Evolutionary conservation across 2,888 invertebrate genomes (phyloP), one percentile per base, ranked within the genome.

Genomic region (Seira ritae): DNA sequence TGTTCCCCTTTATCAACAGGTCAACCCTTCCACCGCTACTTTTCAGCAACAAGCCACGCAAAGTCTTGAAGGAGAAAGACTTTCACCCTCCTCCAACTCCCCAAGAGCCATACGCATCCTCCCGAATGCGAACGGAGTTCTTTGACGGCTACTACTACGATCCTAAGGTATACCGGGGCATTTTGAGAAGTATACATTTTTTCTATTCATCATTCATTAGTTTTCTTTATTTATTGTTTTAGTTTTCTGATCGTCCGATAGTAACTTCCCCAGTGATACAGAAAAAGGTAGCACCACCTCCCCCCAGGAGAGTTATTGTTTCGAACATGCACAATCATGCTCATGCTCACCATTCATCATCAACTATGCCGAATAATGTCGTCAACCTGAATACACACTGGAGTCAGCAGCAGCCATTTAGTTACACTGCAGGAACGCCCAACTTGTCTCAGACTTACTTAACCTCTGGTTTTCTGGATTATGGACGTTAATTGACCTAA

Each of bases 141-240:
- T 71, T 79, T 17, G 84, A 84, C 42, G 60, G 65, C 0, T 80
- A 84, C 46, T 84, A 84, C 23, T 79, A 84, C 31, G 84, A 84
- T 46, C 67, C 80, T 42, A 84, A 84, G 84, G 84, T 84, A 74
- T 17, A 42, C 31, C 8, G 31, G 31, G 31, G 31, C 31, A 31
- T 4, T 2, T 4, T 31, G 31, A 31, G 31, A 31, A n/a, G n/a
- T n/a, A n/a, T n/a, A n/a, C n/a, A n/a, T n/a, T n/a, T n/a, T n/a
- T n/a, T n/a, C n/a, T n/a, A n/a, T n/a, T n/a, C n/a, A n/a, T n/a
- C n/a, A n/a, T n/a, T n/a, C n/a, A n/a, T n/a, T n/a, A n/a, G n/a
- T n/a, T n/a, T n/a, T n/a, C n/a, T n/a, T n/a, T n/a, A n/a, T n/a
- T 20, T 4, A 69, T 37, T 37, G 37, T 31, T 31, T 31, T 31